Evolutionary conservation across 2,113 vertebrate genomes (phyloP).

Genomic region (Brachyhypopomus gauderio): DNA sequence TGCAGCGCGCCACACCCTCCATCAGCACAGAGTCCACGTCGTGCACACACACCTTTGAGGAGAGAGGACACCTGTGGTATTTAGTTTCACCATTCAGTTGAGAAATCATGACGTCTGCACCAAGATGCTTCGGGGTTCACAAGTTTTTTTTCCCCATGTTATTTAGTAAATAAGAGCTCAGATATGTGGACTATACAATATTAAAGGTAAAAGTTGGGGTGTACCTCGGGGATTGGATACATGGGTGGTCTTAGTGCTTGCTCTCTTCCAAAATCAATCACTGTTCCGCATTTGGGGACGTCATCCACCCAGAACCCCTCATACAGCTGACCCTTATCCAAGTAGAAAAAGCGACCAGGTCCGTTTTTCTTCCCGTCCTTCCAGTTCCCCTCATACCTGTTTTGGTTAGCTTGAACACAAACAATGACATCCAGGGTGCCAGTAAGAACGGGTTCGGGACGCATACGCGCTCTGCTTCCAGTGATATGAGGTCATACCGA

Average conservation of each 20-base stretch:
- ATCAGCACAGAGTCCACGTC: constrained; percentile 75
- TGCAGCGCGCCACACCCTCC: constrained; percentile 57
- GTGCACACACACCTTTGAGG: constrained; percentile 76
- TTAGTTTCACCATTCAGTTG: too few species aligned
- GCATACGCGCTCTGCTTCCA: too few species aligned
- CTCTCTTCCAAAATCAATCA: constrained; percentile 78
- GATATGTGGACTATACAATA: background rate
- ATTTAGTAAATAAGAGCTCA: background rate
- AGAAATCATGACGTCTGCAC: too few species aligned
- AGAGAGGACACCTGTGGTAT: background rate
- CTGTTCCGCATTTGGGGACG: constrained; percentile 81
- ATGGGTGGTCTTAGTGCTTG: constrained; percentile 72
- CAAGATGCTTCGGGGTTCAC: too few species aligned
- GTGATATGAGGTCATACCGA: constrained; percentile 67
- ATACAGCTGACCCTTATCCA: constrained; percentile 81
- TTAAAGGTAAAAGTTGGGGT: constrained; percentile 51
- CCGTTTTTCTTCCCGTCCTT: constrained; percentile 84
- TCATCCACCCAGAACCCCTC: constrained; percentile 86
- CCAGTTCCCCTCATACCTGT: constrained; percentile 87
- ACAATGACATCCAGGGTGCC: background rate
- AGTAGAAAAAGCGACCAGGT: constrained; percentile 78
- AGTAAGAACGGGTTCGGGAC: background rate
- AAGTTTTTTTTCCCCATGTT: too few species aligned
- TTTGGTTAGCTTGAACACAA: constrained; percentile 74
- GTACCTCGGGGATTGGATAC: constrained; percentile 88